Evolutionary conservation across 2,797 vertebrate genomes (phyloP).

Genomic region (Oryzias dopingdopingensis): DNA sequence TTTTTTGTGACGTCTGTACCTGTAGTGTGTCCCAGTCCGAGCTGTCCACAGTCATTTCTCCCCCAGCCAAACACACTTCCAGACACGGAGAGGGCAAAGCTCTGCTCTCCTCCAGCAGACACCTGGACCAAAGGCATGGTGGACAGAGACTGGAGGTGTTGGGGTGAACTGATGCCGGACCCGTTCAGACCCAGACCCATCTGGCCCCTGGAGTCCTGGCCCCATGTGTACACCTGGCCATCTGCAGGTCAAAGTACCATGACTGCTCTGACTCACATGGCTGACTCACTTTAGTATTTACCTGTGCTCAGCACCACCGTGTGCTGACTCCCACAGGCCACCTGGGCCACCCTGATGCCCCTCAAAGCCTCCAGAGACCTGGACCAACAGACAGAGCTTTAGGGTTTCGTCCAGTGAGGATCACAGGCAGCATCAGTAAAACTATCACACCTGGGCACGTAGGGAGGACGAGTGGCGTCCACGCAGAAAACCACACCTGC

Average conservation of each 20-base stretch:
- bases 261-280: neutral
- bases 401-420: neutral
- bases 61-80: constrained; percentile 87
- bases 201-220: constrained; percentile 80
- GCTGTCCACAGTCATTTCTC: constrained; percentile 81
- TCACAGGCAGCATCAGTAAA: neutral
- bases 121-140: constrained; percentile 81
- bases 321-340: constrained; percentile 22
- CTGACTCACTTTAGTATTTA: neutral
- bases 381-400: neutral
- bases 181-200: constrained; percentile 76
- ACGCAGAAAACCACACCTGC: constrained; percentile 31
- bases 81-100: constrained; percentile 84
- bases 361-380: neutral
- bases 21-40: constrained; percentile 83
- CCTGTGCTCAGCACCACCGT: constrained; percentile 17
- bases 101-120: constrained; percentile 84
- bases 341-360: neutral
- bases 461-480: constrained; percentile 12
- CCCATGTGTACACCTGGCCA: constrained; percentile 84
- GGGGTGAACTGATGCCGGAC: constrained; percentile 49
- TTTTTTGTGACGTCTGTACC: constrained; percentile 53
- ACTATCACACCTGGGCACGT: constrained; percentile 28
- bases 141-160: constrained; percentile 71
- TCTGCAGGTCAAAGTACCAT: constrained; percentile 53